These are phyloP conservation scores for Callocephalon fimbriatum DNA, from an alignment of 2,113 vertebrate genomes.

Conservation along the genomic window DNA sequence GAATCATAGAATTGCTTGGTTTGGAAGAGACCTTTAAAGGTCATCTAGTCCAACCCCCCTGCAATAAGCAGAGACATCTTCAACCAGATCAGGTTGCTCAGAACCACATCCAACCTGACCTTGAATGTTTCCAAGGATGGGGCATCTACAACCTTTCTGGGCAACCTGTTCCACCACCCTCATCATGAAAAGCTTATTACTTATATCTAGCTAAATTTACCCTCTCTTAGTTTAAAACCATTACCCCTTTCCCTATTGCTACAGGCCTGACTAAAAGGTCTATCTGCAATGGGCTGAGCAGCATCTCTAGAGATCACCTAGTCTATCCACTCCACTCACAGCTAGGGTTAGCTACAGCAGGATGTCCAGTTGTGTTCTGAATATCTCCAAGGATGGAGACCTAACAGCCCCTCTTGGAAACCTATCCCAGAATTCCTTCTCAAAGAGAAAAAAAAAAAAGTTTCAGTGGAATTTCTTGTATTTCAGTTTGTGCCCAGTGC, in stretches of 20 bases:
- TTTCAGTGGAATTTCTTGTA: neutral
- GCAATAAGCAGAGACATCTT: neutral
- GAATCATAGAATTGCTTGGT: neutral
- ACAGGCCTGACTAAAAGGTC: neutral
- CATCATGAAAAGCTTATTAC: neutral
- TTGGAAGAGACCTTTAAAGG: neutral
- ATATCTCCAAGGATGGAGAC: neutral
- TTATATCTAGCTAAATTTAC: neutral
- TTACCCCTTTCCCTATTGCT: neutral
- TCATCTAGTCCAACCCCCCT: neutral
- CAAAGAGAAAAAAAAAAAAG: neutral
- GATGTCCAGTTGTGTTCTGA: neutral
- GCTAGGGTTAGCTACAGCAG: neutral
- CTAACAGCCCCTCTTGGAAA: neutral
- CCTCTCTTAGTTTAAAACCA: neutral
- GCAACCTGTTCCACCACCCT: neutral
- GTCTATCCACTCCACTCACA: neutral
- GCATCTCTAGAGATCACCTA: neutral
- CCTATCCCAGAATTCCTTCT: neutral
- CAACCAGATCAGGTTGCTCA: neutral
- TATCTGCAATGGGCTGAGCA: neutral
- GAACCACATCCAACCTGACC: fast-evolving
- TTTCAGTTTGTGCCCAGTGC: neutral
- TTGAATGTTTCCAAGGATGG: neutral
- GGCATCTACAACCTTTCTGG: fast-evolving